Conservation (phyloP, 1,140 invertebrate genomes). For the Caenorhabditis brenneri region DNA sequence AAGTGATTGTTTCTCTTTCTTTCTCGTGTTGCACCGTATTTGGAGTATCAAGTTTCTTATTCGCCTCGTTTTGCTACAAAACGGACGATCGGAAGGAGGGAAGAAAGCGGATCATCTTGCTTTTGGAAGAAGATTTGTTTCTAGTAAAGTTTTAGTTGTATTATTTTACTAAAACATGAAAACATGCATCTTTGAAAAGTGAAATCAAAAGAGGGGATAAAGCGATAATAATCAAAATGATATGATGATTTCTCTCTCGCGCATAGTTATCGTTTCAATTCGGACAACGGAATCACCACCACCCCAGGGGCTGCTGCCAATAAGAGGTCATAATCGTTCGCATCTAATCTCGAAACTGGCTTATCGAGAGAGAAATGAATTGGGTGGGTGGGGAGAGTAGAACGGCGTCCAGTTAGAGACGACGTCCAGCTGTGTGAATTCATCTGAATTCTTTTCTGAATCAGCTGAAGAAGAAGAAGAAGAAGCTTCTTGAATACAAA, state of each 20-base stretch:
- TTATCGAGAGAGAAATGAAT: not conserved
- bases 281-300: not conserved
- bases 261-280: conserved; percentile 15
- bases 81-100: not conserved
- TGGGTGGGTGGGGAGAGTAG: not conserved
- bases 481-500: not conserved
- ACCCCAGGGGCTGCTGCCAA: not conserved
- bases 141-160: too few relatives aligned
- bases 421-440: not conserved
- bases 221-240: not conserved
- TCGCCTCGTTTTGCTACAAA: not conserved
- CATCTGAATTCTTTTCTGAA: not conserved
- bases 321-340: conserved; percentile 18
- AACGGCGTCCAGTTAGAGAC: not conserved
- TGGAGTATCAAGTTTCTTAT: conserved; percentile 5
- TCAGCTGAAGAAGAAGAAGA: not conserved
- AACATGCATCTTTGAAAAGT: too few relatives aligned
- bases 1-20: not conserved
- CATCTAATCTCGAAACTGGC: conserved; percentile 37
- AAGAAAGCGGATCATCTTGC: conserved; percentile 24
- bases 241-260: not conserved
- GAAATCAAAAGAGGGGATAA: not conserved
- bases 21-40: conserved; percentile 5
- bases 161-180: too few relatives aligned
- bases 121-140: not conserved